These are phyloP conservation scores for Acanthurus lineatus DNA, from an alignment of 2,797 vertebrate genomes.

Conservation along the genomic window DNA sequence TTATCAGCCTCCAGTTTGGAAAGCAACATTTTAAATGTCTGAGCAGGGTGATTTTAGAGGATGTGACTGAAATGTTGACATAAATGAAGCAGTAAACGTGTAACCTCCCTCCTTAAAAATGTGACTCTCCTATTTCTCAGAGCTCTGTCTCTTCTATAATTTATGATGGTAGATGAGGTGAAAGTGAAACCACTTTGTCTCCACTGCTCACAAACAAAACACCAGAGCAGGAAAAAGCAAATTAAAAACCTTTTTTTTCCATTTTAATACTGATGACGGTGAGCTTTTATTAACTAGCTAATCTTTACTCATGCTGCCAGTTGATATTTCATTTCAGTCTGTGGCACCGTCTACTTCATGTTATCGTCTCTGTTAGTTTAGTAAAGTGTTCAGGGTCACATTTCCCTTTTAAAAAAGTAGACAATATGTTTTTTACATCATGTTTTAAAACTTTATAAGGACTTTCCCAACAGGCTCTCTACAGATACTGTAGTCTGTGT, in stretches of 20 bases:
- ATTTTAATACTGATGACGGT: background rate
- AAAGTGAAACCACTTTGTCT: constrained; percentile 65
- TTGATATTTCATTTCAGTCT: background rate
- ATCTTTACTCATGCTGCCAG: background rate
- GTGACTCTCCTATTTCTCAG: constrained; percentile 9
- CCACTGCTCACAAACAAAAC: constrained; percentile 3
- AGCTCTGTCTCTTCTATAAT: constrained; percentile 61
- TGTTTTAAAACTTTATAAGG: background rate
- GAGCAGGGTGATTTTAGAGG: background rate
- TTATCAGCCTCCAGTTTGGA: background rate
- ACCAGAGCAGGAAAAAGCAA: background rate
- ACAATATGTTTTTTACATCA: background rate
- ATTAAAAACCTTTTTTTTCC: background rate
- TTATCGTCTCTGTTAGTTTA: background rate
- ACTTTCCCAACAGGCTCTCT: background rate
- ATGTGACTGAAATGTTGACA: background rate
- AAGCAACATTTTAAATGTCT: background rate
- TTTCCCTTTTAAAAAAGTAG: background rate
- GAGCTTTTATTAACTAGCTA: background rate
- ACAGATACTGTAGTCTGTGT: background rate
- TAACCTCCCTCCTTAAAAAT: background rate
- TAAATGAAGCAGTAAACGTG: background rate
- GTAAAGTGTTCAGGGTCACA: background rate
- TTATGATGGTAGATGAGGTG: constrained; percentile 53
- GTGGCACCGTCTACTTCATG: background rate